These are phyloP conservation scores for Hassar affinis DNA, from an alignment of 2,113 vertebrate genomes.

Conservation along the genomic window DNA sequence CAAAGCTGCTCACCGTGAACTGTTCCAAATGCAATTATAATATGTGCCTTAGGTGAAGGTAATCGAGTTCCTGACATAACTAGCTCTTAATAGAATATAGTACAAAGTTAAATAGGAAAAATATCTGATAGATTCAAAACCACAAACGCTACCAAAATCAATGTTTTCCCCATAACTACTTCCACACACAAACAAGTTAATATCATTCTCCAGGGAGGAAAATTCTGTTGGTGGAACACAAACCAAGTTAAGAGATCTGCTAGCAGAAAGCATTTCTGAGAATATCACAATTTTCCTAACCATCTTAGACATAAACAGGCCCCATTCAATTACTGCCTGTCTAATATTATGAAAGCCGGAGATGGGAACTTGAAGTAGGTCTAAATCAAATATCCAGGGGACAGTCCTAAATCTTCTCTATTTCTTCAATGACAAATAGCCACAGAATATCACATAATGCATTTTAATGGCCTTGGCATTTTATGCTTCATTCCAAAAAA, in stretches of 20 bases:
- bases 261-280: constrained; percentile 46
- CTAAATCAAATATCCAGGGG: constrained; percentile 51
- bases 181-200: constrained; percentile 55
- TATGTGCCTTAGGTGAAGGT: not conserved
- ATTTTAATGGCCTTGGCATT: constrained; percentile 48
- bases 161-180: constrained; percentile 48
- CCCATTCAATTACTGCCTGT: constrained; percentile 52
- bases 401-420: constrained; percentile 49
- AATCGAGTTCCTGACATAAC: constrained; percentile 8
- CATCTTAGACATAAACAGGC: constrained; percentile 46
- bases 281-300: constrained; percentile 54
- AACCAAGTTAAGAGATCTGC: constrained; percentile 55
- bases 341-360: constrained; percentile 55
- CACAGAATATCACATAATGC: constrained; percentile 47
- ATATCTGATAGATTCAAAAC: constrained; percentile 22
- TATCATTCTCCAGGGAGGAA: constrained; percentile 55
- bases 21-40: constrained; percentile 59
- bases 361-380: constrained; percentile 46
- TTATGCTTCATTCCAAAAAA: constrained; percentile 17
- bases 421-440: constrained; percentile 46
- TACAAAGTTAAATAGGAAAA: not conserved
- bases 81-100: constrained; percentile 24
- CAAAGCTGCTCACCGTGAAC: constrained; percentile 61
- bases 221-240: constrained; percentile 55
- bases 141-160: constrained; percentile 55